A percentile compares a stretch with the other conserved stretches of the same genome.
Conservation (phyloP, 2,797 vertebrate genomes). For the Lepidocolaptes lacrymiger region DNA sequence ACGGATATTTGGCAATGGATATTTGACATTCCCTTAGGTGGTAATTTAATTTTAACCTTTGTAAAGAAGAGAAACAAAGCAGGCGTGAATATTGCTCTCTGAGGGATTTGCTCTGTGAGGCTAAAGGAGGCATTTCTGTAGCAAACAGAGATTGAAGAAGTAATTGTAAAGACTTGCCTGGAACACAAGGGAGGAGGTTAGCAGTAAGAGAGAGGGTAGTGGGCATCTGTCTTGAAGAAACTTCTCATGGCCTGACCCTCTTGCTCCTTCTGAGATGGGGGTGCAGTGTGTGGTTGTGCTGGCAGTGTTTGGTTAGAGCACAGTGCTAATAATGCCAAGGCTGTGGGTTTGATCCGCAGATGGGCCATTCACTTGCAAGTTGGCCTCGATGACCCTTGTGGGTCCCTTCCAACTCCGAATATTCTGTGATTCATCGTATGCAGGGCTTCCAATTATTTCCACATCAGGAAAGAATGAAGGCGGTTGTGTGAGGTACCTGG, state of each 20-base stretch:
- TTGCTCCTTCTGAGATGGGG: neutral
- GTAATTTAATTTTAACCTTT: neutral
- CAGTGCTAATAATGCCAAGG: neutral
- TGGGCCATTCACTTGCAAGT: neutral
- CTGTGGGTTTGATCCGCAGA: neutral
- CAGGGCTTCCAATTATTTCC: neutral
- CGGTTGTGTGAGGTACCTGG: neutral
- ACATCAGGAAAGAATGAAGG: neutral
- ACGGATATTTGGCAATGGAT: neutral
- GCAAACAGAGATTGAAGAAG: neutral
- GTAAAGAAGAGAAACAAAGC: neutral
- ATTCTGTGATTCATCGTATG: neutral
- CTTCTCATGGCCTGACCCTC: neutral
- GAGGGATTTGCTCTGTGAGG: neutral
- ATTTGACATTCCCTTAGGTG: neutral
- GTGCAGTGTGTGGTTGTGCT: neutral
- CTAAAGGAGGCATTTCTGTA: neutral
- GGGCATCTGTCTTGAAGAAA: neutral
- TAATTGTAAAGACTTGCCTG: neutral
- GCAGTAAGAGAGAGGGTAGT: neutral
- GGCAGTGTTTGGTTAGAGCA: neutral
- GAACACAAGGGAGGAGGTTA: neutral
- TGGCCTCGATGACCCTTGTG: neutral
- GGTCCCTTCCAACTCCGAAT: neutral
- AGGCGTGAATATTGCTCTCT: neutral